Percentiles rank a stretch among this genome's conserved stretches.
Evolutionary conservation across 2,888 invertebrate species (phyloP).

Genomic region (Kuschelorhynchus macadamiae): DNA sequence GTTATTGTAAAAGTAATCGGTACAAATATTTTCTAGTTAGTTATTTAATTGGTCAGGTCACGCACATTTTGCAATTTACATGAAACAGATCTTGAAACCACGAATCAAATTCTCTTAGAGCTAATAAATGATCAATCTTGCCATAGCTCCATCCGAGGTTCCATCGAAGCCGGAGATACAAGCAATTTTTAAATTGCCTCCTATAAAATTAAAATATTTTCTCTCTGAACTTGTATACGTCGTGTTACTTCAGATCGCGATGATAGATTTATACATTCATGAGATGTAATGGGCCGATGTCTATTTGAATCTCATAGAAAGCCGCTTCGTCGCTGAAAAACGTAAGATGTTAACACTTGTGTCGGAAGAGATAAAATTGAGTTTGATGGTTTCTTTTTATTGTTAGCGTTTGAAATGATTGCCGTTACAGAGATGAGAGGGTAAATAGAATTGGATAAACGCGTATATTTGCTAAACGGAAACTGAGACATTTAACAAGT

Average conservation of each 20-base stretch:
- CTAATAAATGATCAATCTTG: constrained; percentile 13
- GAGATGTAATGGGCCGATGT: constrained; percentile 31
- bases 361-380: constrained; percentile 10
- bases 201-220: constrained; percentile 27
- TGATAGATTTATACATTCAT: constrained; percentile 35
- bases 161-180: no score
- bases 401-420: not conserved
- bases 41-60: no score
- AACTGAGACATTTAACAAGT: not conserved
- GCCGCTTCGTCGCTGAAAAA: constrained; percentile 21
- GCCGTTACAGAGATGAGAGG: not conserved
- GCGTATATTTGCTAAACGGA: not conserved
- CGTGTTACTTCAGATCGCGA: constrained; percentile 29
- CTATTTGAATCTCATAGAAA: constrained; percentile 26
- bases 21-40: no score
- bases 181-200: constrained; percentile 17
- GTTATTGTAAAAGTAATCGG: no score
- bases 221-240: constrained; percentile 19
- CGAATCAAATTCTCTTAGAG: no score
- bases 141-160: not conserved
- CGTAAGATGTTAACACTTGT: constrained; percentile 20
- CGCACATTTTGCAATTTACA: no score
- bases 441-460: not conserved
- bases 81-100: no score
- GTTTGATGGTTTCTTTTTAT: not conserved